These are phyloP conservation scores for Megalurothrips usitatus DNA, from an alignment of 2,888 invertebrate species.

Conservation along the genomic window DNA sequence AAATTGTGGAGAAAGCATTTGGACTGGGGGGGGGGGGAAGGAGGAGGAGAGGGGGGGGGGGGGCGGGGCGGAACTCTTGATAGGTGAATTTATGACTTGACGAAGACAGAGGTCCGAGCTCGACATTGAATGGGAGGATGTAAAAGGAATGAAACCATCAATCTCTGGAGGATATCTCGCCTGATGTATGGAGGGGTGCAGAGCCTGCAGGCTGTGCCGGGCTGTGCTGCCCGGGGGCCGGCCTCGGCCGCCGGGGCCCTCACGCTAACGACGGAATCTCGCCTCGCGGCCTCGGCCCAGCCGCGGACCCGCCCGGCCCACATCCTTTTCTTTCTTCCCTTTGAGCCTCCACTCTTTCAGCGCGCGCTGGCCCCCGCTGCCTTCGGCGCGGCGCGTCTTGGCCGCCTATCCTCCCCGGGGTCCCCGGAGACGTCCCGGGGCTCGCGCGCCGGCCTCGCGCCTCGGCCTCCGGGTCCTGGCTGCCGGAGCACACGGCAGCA, in stretches of 20 bases:
- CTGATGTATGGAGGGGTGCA: not conserved
- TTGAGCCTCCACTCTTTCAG: too few relatives aligned
- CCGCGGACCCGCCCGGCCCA: too few relatives aligned
- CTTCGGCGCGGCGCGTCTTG: too few relatives aligned
- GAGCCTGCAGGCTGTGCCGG: not conserved
- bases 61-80: not conserved
- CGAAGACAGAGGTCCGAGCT: constrained; percentile 12
- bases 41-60: not conserved
- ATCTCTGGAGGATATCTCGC: constrained; percentile 14
- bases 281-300: not conserved
- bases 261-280: not conserved
- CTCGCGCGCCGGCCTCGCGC: too few relatives aligned
- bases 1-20: too few relatives aligned
- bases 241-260: not conserved
- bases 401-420: too few relatives aligned
- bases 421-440: too few relatives aligned
- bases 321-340: too few relatives aligned
- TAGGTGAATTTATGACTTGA: constrained; percentile 19
- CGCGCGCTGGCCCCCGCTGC: too few relatives aligned
- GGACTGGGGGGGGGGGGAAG: not conserved
- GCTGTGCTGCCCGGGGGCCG: not conserved
- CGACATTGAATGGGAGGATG: constrained; percentile 26
- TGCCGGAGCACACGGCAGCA: too few relatives aligned
- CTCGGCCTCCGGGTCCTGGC: too few relatives aligned
- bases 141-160: constrained; percentile 25